Evolutionary conservation across 2,888 invertebrate genomes (phyloP), one percentile per base, ranked within the genome.

Genomic region (Branchipolynoe longqiensis): DNA sequence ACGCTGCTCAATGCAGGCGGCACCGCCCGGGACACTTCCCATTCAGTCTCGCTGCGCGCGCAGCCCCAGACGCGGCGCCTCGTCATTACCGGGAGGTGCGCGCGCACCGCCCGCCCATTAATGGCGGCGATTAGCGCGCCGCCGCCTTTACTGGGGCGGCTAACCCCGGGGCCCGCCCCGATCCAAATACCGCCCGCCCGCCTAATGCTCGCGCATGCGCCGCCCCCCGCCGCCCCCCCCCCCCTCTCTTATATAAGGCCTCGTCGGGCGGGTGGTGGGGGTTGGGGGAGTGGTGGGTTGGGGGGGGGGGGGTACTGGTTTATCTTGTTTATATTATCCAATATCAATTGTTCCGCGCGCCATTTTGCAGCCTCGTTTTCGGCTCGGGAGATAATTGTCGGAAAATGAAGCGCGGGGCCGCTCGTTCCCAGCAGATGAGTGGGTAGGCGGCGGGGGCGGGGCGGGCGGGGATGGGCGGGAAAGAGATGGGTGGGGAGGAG

Each of bases 161-260:
- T 69, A 33, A 33, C 69, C n/a, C 48, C 8, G 48, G n/a, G 22
- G n/a, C 36, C 18, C 14, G 36, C 69, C 25, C 8, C 28, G 48
- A 78, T 78, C 78, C 54, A 48, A 78, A 78, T 48, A 78, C 31
- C 3, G 54, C 4, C 78, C 6, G 78, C 48, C 31, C 48, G 14
- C 3, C 78, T 54, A 78, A 78, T 78, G 78, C 78, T 12, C 8
- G 25, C 78, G 41, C 78, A 78, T 48, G 78, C 78, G 6, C 54
- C 69, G 69, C 69, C 25, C 69, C 14, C 78, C n/a, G n/a, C n/a
- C n/a, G n/a, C n/a, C n/a, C n/a, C n/a, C n/a, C n/a, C n/a, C n/a
- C n/a, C n/a, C n/a, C n/a, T n/a, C n/a, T n/a, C 48, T 78, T 41
- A 78, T 54, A 78, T 78, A 78, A 78, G 28, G 78, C n/a, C 78